These are phyloP conservation scores for Etheostoma nigrum DNA, from an alignment of 2,797 vertebrate genomes.

Conservation along the genomic window DNA sequence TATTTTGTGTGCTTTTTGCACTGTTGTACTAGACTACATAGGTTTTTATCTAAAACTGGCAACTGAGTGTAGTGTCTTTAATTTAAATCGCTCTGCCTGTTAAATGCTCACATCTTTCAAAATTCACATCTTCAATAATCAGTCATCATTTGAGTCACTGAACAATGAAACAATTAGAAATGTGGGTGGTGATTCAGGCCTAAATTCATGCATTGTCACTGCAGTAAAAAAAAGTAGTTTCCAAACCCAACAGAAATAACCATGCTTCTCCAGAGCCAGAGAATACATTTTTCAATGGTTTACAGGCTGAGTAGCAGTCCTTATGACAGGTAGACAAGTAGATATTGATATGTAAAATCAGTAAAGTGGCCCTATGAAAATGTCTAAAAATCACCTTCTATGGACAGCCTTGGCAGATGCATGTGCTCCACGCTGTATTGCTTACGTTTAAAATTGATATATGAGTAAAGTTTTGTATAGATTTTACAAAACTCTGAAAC, in stretches of 20 bases:
- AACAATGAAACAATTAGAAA: neutral
- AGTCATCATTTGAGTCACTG: neutral
- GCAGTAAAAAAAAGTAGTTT: neutral
- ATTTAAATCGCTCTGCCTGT: too few species aligned
- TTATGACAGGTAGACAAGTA: neutral
- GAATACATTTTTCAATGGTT: neutral
- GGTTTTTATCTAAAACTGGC: too few species aligned
- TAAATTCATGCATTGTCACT: constrained; percentile 1
- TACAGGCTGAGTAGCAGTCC: neutral
- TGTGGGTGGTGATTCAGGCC: neutral
- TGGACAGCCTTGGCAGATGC: neutral
- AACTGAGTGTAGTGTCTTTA: too few species aligned
- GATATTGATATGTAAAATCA: neutral
- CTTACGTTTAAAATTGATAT: too few species aligned
- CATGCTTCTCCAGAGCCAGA: neutral
- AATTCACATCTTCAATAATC: neutral
- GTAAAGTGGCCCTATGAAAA: neutral
- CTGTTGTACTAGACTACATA: too few species aligned
- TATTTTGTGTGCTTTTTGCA: too few species aligned
- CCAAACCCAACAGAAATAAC: neutral
- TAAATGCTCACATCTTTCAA: too few species aligned
- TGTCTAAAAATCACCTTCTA: neutral
- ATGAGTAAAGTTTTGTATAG: neutral
- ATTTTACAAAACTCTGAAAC: neutral
- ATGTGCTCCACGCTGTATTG: neutral